A percentile compares a stretch with the other conserved stretches of the same genome.
Conservation (phyloP, 2,888 invertebrate genomes). For the Lepidonotus clava region DNA sequence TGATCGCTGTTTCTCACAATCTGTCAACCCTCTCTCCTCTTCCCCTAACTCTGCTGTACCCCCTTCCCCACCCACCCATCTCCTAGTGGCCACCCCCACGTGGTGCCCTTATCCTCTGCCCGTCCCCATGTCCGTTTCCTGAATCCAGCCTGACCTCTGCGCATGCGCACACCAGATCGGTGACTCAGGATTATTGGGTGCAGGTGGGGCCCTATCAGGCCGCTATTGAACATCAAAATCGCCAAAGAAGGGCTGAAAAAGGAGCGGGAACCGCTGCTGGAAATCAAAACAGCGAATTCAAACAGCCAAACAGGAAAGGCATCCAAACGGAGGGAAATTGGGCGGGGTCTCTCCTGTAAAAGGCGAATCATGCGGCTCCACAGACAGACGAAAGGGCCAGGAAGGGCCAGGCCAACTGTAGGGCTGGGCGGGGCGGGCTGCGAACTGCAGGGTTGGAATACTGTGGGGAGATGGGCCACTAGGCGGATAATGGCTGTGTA, state of each 20-base stretch:
- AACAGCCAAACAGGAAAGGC: conserved; percentile 29
- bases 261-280: neutral
- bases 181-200: neutral
- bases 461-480: conserved; percentile 8
- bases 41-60: too few relatives aligned
- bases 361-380: conserved; percentile 27
- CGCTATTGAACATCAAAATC: conserved; percentile 29
- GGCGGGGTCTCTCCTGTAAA: neutral
- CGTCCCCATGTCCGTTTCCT: neutral
- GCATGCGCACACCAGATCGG: neutral
- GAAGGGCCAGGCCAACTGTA: neutral
- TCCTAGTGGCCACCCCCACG: too few relatives aligned
- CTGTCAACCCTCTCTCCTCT: too few relatives aligned
- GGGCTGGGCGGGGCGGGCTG: neutral
- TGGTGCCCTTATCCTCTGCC: too few relatives aligned
- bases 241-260: neutral
- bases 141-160: neutral
- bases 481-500: conserved; percentile 16
- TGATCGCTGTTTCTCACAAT: too few relatives aligned
- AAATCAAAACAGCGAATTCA: conserved; percentile 40
- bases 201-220: conserved; percentile 44
- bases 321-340: conserved; percentile 4
- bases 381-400: neutral
- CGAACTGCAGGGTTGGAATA: neutral
- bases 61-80: too few relatives aligned